Evolutionary conservation across 2,113 vertebrate genomes (phyloP).

Genomic region (Alces alces): DNA sequence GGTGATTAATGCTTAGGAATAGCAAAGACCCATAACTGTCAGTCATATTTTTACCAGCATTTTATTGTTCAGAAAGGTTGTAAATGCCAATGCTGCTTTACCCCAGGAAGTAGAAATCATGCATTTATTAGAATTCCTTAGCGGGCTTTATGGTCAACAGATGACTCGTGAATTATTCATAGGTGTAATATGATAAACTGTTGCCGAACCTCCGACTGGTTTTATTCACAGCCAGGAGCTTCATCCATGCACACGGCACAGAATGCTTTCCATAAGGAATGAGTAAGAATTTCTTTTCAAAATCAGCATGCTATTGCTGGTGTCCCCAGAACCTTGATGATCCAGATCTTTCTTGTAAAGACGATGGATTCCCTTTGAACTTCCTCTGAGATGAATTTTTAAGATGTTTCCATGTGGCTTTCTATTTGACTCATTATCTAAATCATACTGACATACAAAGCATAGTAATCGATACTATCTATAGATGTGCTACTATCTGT

Average conservation of each 20-base stretch:
- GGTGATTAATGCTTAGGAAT: background rate
- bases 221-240: background rate
- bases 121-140: slow-evolving; percentile 16
- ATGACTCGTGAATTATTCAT: background rate
- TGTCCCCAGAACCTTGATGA: background rate
- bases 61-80: slow-evolving; percentile 10
- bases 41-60: background rate
- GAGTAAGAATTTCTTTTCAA: background rate
- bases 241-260: background rate
- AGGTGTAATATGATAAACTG: background rate
- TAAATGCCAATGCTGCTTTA: background rate
- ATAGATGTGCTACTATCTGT: background rate
- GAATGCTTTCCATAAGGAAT: background rate
- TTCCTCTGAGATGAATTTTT: background rate
- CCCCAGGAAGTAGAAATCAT: background rate
- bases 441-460: background rate
- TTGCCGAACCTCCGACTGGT: background rate
- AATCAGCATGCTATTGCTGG: background rate
- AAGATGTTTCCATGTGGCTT: background rate
- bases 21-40: background rate
- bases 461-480: background rate
- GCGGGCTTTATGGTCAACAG: background rate
- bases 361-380: background rate
- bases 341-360: background rate
- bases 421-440: background rate